Evolutionary conservation across 2,113 vertebrate genomes (phyloP), one percentile per base, ranked within the genome.

Genomic region (Rhipidura dahli): DNA sequence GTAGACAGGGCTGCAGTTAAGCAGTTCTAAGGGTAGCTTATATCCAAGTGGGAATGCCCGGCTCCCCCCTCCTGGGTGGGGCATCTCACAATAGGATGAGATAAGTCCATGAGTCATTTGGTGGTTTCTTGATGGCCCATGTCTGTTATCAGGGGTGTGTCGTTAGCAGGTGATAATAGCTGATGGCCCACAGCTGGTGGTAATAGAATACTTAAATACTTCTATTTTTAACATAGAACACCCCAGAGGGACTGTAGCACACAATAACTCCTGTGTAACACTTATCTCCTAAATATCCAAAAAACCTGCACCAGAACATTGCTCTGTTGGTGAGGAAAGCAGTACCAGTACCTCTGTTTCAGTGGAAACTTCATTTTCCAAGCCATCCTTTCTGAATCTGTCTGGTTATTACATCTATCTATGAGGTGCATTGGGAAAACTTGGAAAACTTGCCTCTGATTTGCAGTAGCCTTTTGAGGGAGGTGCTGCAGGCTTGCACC

Each of bases 361-460:
- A 51, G 56, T 47, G 64, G 71, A 73, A 95, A 61, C 56, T 78
- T 63, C 15, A 4, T 51, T 87, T 87, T 40, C 60, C 40, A 30
- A 66, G 59, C 71, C 42, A 2, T 0, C 22, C 61, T 65, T 44
- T 50, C 50, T 73, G 15, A n/a, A 77, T 7, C 54, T 0, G 0
- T 14, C 75, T 68, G 87, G 53, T 79, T 82, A 17, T 66, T 51
- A 1, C 47, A 53, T 81, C 90, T 69, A 39, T 50, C 63, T 40
- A 39, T 3, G 31, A 54, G 75, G 39, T 56, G 39, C 4, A 0
- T 1, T 50, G 80, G 83, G 89, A 70, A 70, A 30, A 11, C 24
- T 8, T 50, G 63, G 65, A 19, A 42, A 80, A 45, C 76, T 63
- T 44, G 35, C 57, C 64, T 83, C 28, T 45, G 10, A 13, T 51